phyloP scores from a whole-genome alignment of 2,888 invertebrate genomes.

The Drosophila anomelani region DNA sequence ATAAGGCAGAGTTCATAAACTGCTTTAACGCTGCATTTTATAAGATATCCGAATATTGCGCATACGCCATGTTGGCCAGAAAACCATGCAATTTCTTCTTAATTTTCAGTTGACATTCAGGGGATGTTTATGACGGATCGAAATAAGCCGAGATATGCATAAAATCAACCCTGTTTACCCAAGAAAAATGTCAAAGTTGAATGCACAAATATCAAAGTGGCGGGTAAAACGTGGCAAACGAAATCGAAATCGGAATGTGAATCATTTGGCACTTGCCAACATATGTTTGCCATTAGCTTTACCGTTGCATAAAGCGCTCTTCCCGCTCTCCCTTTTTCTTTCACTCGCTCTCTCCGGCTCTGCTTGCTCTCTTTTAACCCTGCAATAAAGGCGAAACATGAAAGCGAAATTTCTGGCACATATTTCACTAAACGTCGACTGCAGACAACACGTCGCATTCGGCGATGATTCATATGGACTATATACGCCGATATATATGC shows the following conservation, averaged over 20 bases:
- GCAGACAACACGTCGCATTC: constrained; percentile 72
- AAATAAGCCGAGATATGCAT: background rate
- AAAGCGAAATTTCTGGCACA: constrained; percentile 81
- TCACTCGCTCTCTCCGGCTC: constrained; percentile 22
- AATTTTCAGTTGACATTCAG: constrained; percentile 1
- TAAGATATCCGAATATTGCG: constrained; percentile 2
- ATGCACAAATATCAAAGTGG: constrained; percentile 34
- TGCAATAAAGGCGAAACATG: constrained; percentile 60
- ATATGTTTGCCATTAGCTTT: constrained; percentile 28
- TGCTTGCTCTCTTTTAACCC: constrained; percentile 18
- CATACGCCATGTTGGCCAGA: constrained; percentile 32
- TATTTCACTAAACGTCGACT: constrained; percentile 61
- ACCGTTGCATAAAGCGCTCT: constrained; percentile 65
- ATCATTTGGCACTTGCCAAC: constrained; percentile 39
- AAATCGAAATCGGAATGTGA: constrained; percentile 47
- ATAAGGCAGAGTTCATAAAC: too few species aligned
- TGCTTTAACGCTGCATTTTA: background rate
- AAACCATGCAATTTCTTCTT: constrained; percentile 8
- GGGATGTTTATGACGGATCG: constrained; percentile 12
- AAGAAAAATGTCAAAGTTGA: constrained; percentile 70
- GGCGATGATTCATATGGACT: constrained; percentile 61
- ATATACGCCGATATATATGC: constrained; percentile 1
- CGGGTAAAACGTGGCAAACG: constrained; percentile 32
- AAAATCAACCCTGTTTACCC: constrained; percentile 13
- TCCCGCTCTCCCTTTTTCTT: background rate